phyloP scores from a whole-genome alignment of 1,140 invertebrate genomes.

The Hylaeus volcanicus region DNA sequence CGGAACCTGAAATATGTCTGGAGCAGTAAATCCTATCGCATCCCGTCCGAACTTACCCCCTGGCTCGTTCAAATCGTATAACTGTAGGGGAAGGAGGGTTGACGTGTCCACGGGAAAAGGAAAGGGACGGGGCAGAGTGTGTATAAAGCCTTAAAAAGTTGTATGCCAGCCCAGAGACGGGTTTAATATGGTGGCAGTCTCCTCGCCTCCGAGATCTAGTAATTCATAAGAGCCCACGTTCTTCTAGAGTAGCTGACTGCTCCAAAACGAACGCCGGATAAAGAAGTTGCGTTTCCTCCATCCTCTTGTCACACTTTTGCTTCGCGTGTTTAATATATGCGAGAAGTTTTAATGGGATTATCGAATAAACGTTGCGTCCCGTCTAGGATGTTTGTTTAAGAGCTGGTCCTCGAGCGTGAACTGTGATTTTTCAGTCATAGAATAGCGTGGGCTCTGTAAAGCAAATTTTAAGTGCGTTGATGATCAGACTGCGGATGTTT shows the following conservation, averaged over 20 bases:
- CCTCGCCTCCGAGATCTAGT: constrained; percentile 46
- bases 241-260: constrained; percentile 11
- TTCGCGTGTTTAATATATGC: constrained; percentile 23
- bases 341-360: constrained; percentile 36
- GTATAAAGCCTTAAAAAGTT: constrained; percentile 56
- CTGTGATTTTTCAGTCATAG: background rate
- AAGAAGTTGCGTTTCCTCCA: constrained; percentile 2
- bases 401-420: background rate
- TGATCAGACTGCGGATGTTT: no score
- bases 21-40: constrained; percentile 65
- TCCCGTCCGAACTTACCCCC: constrained; percentile 42
- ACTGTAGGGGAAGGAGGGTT: constrained; percentile 50
- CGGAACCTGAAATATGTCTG: constrained; percentile 65
- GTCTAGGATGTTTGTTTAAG: background rate
- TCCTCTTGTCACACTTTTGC: background rate
- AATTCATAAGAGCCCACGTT: constrained; percentile 53
- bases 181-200: constrained; percentile 65
- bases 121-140: constrained; percentile 14
- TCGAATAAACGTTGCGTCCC: background rate
- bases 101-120: constrained; percentile 39
- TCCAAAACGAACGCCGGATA: constrained; percentile 6
- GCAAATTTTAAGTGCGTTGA: no score
- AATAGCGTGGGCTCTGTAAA: no score
- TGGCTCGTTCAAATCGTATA: constrained; percentile 55
- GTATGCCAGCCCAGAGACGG: constrained; percentile 47